These are phyloP conservation scores for Caenorhabditis plicata DNA, from an alignment of 2,888 invertebrate species.

Conservation along the genomic window DNA sequence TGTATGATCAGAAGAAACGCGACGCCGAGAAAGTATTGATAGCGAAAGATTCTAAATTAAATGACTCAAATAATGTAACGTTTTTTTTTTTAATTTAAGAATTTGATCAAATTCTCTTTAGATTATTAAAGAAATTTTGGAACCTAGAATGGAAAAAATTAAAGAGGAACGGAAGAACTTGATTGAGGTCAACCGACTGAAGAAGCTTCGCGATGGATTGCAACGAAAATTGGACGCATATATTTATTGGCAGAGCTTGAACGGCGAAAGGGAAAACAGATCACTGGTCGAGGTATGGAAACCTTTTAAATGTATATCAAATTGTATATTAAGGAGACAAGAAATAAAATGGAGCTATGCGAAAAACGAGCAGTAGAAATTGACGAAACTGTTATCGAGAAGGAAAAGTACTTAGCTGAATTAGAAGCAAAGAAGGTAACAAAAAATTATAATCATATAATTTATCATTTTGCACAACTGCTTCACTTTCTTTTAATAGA, in stretches of 20 bases:
- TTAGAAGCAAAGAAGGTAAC: slow-evolving; percentile 10
- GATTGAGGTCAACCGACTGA: slow-evolving; percentile 75
- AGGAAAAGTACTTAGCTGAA: slow-evolving; percentile 55
- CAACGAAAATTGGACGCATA: slow-evolving; percentile 20
- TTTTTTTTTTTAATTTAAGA: no score
- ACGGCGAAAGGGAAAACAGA: background rate
- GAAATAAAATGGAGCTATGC: no score
- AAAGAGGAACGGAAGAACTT: slow-evolving; percentile 82
- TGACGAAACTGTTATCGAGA: background rate
- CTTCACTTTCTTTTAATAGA: no score
- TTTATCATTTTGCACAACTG: no score
- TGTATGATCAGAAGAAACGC: slow-evolving; percentile 92
- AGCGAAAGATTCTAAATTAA: slow-evolving; percentile 86
- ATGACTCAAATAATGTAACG: slow-evolving; percentile 78
- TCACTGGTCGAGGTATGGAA: background rate
- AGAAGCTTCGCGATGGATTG: slow-evolving; percentile 7
- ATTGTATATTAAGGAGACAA: no score
- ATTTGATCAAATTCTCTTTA: background rate
- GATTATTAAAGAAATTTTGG: slow-evolving; percentile 76
- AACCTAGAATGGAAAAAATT: slow-evolving; percentile 72
- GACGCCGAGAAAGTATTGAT: slow-evolving; percentile 83
- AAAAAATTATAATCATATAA: no score
- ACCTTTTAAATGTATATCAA: background rate
- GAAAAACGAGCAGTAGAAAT: no score
- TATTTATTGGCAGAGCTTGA: slow-evolving; percentile 5